A percentile compares a stretch with the other conserved stretches of the same genome.
These are phyloP conservation scores for Coelopa frigida DNA, from an alignment of 1,140 invertebrate genomes.

Conservation along the genomic window DNA sequence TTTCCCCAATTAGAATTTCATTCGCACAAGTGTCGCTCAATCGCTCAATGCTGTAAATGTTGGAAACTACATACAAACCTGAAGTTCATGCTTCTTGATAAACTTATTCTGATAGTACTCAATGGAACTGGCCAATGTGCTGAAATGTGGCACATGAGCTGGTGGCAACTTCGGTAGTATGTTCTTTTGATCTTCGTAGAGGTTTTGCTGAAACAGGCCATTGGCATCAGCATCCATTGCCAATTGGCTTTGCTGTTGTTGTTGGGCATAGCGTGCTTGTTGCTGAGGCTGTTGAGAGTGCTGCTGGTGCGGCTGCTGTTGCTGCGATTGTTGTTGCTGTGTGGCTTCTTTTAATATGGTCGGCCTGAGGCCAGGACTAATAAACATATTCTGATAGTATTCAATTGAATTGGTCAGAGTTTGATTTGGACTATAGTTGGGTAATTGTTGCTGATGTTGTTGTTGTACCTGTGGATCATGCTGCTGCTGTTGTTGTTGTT, in stretches of 20 bases:
- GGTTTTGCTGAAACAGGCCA: constrained; percentile 37
- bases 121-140: constrained; percentile 30
- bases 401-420: constrained; percentile 27
- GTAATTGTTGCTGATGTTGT: constrained; percentile 22
- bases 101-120: constrained; percentile 41
- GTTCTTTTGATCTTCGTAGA: constrained; percentile 30
- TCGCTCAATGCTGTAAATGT: too few relatives aligned
- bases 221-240: constrained; percentile 26
- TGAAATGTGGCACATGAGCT: constrained; percentile 38
- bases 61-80: constrained; percentile 42
- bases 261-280: constrained; percentile 16
- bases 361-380: too few relatives aligned
- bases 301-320: constrained; percentile 31
- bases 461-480: neutral
- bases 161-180: constrained; percentile 29
- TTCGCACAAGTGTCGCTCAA: too few relatives aligned
- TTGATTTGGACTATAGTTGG: constrained; percentile 18
- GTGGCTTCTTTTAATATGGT: too few relatives aligned
- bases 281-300: constrained; percentile 29
- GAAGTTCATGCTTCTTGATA: constrained; percentile 42
- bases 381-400: constrained; percentile 43
- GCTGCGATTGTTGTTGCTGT: constrained; percentile 20
- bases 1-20: too few relatives aligned
- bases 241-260: constrained; percentile 21
- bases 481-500: constrained; percentile 16